Evolutionary conservation across 2,888 invertebrate species (phyloP).

Genomic region (Chrysotoxum bicinctum): DNA sequence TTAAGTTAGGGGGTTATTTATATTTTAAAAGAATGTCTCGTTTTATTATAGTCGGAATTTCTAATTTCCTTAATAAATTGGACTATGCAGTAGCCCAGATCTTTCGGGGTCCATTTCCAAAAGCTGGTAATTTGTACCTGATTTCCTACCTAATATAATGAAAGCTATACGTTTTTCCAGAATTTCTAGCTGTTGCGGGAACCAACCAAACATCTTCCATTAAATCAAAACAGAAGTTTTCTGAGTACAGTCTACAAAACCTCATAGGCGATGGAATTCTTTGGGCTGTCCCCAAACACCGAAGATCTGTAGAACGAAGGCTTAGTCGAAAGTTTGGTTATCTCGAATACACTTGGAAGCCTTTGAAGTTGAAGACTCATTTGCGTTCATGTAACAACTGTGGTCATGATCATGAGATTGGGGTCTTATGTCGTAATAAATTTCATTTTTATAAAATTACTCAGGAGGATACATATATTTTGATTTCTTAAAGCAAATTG

Average conservation of each 20-base stretch:
- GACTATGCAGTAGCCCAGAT: constrained; percentile 78
- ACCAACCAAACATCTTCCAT: neutral
- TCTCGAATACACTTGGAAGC: constrained; percentile 87
- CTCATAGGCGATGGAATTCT: constrained; percentile 88
- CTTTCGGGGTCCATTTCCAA: constrained; percentile 81
- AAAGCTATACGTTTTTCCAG: neutral
- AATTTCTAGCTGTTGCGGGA: constrained; percentile 34
- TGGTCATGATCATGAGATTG: constrained; percentile 91
- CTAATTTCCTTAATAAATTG: constrained; percentile 80
- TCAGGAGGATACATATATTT: neutral
- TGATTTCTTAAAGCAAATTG: constrained; percentile 86
- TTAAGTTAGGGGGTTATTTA: neutral
- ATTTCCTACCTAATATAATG: neutral
- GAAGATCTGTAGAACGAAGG: constrained; percentile 90
- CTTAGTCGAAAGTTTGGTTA: constrained; percentile 88
- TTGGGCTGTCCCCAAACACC: constrained; percentile 90
- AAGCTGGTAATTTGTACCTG: constrained; percentile 82
- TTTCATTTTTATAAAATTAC: neutral
- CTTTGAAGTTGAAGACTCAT: constrained; percentile 87
- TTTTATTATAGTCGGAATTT: constrained; percentile 78
- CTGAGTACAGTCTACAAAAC: constrained; percentile 84
- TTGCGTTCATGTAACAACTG: constrained; percentile 90
- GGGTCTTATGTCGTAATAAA: constrained; percentile 90
- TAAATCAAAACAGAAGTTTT: constrained; percentile 73
- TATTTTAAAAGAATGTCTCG: constrained; percentile 76